Evolutionary conservation across 2,888 invertebrate genomes (phyloP).

Genomic region (Sesia apiformis): DNA sequence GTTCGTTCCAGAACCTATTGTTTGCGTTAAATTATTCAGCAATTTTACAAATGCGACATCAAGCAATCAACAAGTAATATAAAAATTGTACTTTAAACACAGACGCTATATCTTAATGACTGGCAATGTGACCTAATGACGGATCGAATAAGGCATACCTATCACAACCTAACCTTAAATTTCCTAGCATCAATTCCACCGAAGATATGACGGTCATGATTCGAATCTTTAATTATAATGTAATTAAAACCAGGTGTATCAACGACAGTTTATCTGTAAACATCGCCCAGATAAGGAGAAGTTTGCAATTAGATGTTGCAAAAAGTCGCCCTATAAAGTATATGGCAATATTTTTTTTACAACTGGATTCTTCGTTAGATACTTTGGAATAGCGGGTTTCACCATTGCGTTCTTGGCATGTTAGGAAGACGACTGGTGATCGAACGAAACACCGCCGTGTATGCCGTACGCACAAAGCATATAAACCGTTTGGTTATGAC

Average conservation of each 20-base stretch:
- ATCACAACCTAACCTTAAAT: too few species aligned
- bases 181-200: conserved; percentile 36
- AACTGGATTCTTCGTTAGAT: conserved; percentile 28
- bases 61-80: too few species aligned
- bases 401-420: conserved; percentile 24
- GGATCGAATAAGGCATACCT: too few species aligned
- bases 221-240: conserved; percentile 45
- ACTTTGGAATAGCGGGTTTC: conserved; percentile 44
- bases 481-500: background rate
- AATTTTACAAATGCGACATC: too few species aligned
- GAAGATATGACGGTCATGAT: background rate
- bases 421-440: conserved; percentile 34
- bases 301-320: conserved; percentile 23
- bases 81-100: too few species aligned
- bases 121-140: too few species aligned
- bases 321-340: conserved; percentile 15
- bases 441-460: conserved; percentile 12
- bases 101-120: too few species aligned
- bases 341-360: conserved; percentile 40
- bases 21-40: too few species aligned
- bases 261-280: conserved; percentile 30
- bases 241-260: conserved; percentile 48
- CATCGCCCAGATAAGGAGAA: conserved; percentile 40
- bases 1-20: too few species aligned
- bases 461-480: background rate